Evolutionary conservation across 2,888 invertebrate species (phyloP).

Genomic region (Drosophila atripex): DNA sequence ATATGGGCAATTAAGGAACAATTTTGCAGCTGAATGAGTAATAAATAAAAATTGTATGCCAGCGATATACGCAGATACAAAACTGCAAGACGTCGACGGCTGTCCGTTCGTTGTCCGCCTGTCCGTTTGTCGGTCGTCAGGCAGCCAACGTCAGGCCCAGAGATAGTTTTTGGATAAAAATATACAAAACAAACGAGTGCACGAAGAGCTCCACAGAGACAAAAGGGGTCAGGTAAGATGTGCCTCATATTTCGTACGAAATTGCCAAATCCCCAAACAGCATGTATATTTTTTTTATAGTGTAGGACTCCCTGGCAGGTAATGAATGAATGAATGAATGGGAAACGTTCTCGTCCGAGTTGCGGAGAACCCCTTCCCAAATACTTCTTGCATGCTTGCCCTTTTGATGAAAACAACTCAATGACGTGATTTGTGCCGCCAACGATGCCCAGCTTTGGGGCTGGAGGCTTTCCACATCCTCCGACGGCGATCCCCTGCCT

Average conservation of each 20-base stretch:
- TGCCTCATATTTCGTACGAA: neutral
- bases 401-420: conserved; percentile 80
- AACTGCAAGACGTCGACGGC: conserved; percentile 74
- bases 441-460: conserved; percentile 58
- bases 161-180: conserved; percentile 80
- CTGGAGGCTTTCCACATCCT: conserved; percentile 11
- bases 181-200: conserved; percentile 61
- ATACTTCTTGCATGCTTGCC: conserved; percentile 68
- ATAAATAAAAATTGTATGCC: conserved; percentile 81
- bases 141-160: conserved; percentile 52
- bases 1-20: conserved; percentile 83
- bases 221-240: conserved; percentile 14
- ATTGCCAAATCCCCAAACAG: neutral
- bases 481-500: conserved; percentile 6
- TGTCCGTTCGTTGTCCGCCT: conserved; percentile 15
- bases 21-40: conserved; percentile 83
- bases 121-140: conserved; percentile 50
- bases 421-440: conserved; percentile 80
- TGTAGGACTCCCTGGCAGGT: conserved; percentile 4
- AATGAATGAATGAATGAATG: conserved; percentile 61
- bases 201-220: neutral
- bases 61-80: conserved; percentile 80
- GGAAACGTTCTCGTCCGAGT: conserved; percentile 1
- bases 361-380: neutral
- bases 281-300: neutral